These are phyloP conservation scores for Mesoligia furuncula DNA, from an alignment of 2,888 invertebrate genomes.

Conservation along the genomic window DNA sequence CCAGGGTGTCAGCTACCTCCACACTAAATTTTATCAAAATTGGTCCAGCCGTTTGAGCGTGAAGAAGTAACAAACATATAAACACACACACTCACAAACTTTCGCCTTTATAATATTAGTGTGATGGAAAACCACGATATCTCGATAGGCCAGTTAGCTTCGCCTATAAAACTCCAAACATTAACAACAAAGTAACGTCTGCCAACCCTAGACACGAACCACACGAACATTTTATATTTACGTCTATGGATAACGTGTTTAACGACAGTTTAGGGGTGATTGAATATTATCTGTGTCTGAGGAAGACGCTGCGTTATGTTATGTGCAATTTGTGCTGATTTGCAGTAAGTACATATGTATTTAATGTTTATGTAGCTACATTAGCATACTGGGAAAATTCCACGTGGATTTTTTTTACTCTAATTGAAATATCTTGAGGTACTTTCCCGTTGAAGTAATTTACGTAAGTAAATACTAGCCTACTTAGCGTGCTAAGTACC, in stretches of 20 bases:
- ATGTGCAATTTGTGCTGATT: conserved; percentile 39
- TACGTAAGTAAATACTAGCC: neutral
- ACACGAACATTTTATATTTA: conserved; percentile 47
- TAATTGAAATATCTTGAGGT: neutral
- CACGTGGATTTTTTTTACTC: too few relatives aligned
- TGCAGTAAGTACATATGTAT: neutral
- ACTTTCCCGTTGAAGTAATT: conserved; percentile 11
- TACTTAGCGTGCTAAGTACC: neutral
- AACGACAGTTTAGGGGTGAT: conserved; percentile 61
- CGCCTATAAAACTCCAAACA: neutral
- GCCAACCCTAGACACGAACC: conserved; percentile 42
- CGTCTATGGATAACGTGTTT: conserved; percentile 46
- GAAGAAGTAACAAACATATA: too few relatives aligned
- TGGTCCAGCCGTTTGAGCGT: too few relatives aligned
- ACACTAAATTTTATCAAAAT: too few relatives aligned
- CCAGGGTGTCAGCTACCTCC: too few relatives aligned
- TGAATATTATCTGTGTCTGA: conserved; percentile 52
- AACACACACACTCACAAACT: too few relatives aligned
- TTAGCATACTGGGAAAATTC: conserved; percentile 7
- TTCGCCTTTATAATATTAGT: too few relatives aligned
- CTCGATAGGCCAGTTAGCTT: neutral
- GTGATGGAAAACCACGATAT: neutral
- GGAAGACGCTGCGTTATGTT: conserved; percentile 40
- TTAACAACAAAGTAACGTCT: neutral
- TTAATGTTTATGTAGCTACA: conserved; percentile 5